Conservation (phyloP, 2,113 vertebrate species). For the Thunnus thynnus region DNA sequence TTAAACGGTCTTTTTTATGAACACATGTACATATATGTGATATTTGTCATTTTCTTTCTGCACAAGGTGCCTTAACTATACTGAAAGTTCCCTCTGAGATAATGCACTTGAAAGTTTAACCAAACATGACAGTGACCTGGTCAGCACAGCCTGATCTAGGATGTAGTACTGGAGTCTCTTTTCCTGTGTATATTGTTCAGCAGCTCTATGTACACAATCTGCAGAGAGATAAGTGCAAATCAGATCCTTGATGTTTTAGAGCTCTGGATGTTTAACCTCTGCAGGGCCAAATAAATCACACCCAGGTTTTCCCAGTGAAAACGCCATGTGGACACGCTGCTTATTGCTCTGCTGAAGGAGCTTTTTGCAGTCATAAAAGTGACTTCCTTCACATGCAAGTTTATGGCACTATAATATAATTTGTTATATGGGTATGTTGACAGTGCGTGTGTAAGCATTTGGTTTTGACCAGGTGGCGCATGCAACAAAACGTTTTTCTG, state of each 20-base stretch:
- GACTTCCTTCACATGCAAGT: conserved; percentile 78
- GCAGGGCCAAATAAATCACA: conserved; percentile 77
- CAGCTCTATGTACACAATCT: conserved; percentile 61
- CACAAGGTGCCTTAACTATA: no score
- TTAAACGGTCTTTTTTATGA: not conserved
- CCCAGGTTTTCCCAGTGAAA: conserved; percentile 67
- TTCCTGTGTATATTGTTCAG: not conserved
- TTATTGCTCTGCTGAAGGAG: conserved; percentile 37
- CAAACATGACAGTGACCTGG: not conserved
- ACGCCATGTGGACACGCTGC: conserved; percentile 42
- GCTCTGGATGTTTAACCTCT: conserved; percentile 58
- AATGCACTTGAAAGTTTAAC: no score
- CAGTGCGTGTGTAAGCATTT: conserved; percentile 71
- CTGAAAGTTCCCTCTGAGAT: no score
- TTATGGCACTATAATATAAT: conserved; percentile 73
- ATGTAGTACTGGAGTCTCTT: conserved; percentile 1
- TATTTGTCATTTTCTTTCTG: no score
- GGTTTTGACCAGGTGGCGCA: conserved; percentile 78
- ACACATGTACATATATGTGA: not conserved
- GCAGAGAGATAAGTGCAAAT: conserved; percentile 70
- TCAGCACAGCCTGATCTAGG: not conserved
- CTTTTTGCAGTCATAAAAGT: conserved; percentile 68
- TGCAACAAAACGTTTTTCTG: conserved; percentile 56
- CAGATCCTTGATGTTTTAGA: conserved; percentile 67
- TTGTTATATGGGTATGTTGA: conserved; percentile 73